Conservation (phyloP, 2,888 invertebrate genomes). For the Abscondita cerata region DNA sequence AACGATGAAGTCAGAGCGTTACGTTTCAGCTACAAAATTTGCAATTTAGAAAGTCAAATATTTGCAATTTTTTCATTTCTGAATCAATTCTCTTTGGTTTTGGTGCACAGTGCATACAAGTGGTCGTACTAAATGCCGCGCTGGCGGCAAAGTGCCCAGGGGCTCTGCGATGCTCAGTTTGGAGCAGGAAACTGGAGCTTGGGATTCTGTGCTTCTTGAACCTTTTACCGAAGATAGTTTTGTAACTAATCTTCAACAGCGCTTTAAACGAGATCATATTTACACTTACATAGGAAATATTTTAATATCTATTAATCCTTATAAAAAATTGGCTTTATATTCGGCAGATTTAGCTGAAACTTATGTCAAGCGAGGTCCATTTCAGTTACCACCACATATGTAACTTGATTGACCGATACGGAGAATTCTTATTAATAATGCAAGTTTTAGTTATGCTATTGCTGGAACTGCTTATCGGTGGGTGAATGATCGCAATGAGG, state of each 20-base stretch:
- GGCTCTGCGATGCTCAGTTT: slow-evolving; percentile 60
- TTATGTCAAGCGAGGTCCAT: slow-evolving; percentile 76
- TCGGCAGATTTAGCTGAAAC: slow-evolving; percentile 80
- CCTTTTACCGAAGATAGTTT: slow-evolving; percentile 87
- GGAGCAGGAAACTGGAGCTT: slow-evolving; percentile 77
- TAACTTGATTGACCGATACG: slow-evolving; percentile 52
- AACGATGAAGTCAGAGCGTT: neutral
- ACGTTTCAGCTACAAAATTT: neutral
- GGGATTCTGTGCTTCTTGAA: slow-evolving; percentile 86
- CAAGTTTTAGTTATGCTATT: slow-evolving; percentile 75
- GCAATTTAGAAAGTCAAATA: neutral
- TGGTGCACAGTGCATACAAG: slow-evolving; percentile 51
- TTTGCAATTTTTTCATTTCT: slow-evolving; percentile 10
- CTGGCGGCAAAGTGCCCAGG: slow-evolving; percentile 53
- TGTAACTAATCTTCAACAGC: slow-evolving; percentile 80
- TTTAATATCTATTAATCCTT: slow-evolving; percentile 87
- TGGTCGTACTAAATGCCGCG: slow-evolving; percentile 56
- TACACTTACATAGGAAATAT: slow-evolving; percentile 90
- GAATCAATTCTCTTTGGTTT: slow-evolving; percentile 21
- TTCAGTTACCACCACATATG: slow-evolving; percentile 82
- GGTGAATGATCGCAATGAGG: slow-evolving; percentile 80
- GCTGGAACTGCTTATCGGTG: slow-evolving; percentile 84
- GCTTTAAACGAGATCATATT: slow-evolving; percentile 85
- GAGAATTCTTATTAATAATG: slow-evolving; percentile 9
- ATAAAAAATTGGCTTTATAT: slow-evolving; percentile 83